Evolutionary conservation across 2,888 invertebrate species (phyloP).

Genomic region (Melipona beecheii): DNA sequence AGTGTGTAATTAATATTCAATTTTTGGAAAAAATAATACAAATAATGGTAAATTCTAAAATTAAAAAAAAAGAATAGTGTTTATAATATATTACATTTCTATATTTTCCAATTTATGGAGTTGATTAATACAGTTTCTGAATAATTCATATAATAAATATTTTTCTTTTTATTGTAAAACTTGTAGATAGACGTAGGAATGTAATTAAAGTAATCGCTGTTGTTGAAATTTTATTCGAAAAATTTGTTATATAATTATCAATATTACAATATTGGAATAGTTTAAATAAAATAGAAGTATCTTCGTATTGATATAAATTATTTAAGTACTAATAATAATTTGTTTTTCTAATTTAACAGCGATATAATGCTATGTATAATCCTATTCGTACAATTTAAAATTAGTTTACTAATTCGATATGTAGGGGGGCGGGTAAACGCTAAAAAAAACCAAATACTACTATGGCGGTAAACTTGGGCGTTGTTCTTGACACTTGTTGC

Average conservation of each 20-base stretch:
- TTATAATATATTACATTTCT: not conserved
- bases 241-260: not conserved
- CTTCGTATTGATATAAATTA: not conserved
- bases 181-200: not conserved
- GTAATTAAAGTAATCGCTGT: not conserved
- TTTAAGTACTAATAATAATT: not conserved
- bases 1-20: not conserved
- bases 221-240: not conserved
- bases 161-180: not conserved
- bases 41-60: not conserved
- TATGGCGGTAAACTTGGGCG: constrained; percentile 72
- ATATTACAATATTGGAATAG: not conserved
- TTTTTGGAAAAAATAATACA: not conserved
- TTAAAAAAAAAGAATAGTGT: not conserved
- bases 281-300: not conserved
- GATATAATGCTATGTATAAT: not conserved
- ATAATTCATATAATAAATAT: constrained; percentile 65
- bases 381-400: not conserved
- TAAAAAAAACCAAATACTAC: constrained; percentile 30
- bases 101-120: not conserved
- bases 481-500: constrained; percentile 75
- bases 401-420: not conserved
- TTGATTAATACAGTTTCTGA: not conserved
- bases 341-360: not conserved
- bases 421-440: not conserved